Conservation (phyloP, 1,140 invertebrate species). For the Drosophila repletoides region DNA sequence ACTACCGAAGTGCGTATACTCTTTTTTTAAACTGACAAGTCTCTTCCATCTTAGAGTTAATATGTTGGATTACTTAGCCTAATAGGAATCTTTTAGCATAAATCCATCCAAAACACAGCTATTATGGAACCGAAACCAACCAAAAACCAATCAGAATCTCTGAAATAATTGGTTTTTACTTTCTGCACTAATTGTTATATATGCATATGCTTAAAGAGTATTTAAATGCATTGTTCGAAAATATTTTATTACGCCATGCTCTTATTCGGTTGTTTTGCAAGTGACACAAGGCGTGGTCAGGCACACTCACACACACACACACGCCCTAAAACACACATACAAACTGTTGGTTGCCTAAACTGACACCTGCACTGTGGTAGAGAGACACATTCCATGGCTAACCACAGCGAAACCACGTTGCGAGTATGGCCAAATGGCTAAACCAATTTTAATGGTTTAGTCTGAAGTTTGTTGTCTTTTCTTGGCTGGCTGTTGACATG, state of each 20-base stretch:
- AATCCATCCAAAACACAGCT: too few relatives aligned
- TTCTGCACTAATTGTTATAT: background rate
- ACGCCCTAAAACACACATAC: background rate
- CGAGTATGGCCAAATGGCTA: background rate
- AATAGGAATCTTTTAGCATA: too few relatives aligned
- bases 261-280: constrained; percentile 4
- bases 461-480: background rate
- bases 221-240: background rate
- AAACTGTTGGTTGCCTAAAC: background rate
- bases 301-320: background rate
- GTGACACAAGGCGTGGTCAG: background rate
- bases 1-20: background rate
- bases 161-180: background rate
- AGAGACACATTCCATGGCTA: background rate
- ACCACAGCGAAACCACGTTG: constrained; percentile 7
- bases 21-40: too few relatives aligned
- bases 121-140: too few relatives aligned
- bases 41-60: too few relatives aligned
- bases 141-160: too few relatives aligned
- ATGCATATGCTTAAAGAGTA: background rate
- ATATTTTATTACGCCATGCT: background rate
- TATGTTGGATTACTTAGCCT: too few relatives aligned
- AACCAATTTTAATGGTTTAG: background rate
- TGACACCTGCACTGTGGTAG: background rate
- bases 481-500: background rate